These are phyloP conservation scores for Nomada flava DNA, from an alignment of 2,888 invertebrate species.

Conservation along the genomic window DNA sequence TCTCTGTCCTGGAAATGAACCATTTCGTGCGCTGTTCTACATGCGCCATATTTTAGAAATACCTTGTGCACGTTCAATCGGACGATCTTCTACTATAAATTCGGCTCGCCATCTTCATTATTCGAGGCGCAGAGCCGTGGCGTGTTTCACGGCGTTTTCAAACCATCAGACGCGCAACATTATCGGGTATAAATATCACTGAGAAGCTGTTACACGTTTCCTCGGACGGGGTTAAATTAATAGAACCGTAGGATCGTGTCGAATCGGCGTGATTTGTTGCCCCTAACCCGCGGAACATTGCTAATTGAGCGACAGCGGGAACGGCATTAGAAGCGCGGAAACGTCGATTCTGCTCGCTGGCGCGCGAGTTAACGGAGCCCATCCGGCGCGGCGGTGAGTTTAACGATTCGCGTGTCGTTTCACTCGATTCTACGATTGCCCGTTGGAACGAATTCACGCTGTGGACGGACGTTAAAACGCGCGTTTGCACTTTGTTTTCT, in stretches of 20 bases:
- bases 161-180: slow-evolving; percentile 12
- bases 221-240: slow-evolving; percentile 48
- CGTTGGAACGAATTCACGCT: slow-evolving; percentile 74
- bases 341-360: slow-evolving; percentile 53
- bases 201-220: slow-evolving; percentile 15
- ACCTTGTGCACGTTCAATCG: neutral
- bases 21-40: too few species aligned
- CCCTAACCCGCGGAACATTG: slow-evolving; percentile 29
- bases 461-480: slow-evolving; percentile 71
- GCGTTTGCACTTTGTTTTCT: slow-evolving; percentile 54
- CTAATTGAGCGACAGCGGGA: slow-evolving; percentile 36
- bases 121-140: slow-evolving; percentile 13
- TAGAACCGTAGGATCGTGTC: slow-evolving; percentile 42
- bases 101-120: slow-evolving; percentile 33
- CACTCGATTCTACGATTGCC: slow-evolving; percentile 82
- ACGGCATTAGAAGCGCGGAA: slow-evolving; percentile 26
- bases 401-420: slow-evolving; percentile 80
- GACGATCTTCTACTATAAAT: neutral
- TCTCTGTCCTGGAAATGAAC: too few species aligned
- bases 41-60: too few species aligned
- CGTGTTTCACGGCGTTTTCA: slow-evolving; percentile 21
- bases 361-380: slow-evolving; percentile 72
- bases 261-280: slow-evolving; percentile 45
- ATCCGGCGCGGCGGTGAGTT: slow-evolving; percentile 66
- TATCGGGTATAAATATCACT: slow-evolving; percentile 21